phyloP scores from a whole-genome alignment of 2,888 invertebrate species.

The Drosophila quasianomalipes region DNA sequence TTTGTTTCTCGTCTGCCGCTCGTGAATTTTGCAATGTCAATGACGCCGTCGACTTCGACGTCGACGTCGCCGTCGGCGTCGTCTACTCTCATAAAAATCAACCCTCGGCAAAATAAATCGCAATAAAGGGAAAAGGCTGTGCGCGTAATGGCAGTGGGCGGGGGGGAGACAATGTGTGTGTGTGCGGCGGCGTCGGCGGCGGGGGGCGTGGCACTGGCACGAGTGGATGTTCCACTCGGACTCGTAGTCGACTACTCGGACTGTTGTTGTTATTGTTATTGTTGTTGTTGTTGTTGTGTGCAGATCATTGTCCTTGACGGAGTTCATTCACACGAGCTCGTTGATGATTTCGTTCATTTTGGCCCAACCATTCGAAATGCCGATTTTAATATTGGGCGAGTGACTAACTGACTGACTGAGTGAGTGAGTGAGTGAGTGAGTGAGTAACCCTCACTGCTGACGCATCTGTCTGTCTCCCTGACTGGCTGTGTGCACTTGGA shows the following conservation, averaged over 20 bases:
- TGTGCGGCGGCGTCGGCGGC: constrained; percentile 18
- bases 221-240: constrained; percentile 32
- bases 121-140: constrained; percentile 64
- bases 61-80: constrained; percentile 18
- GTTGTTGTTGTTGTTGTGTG: constrained; percentile 32
- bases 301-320: constrained; percentile 84
- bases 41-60: constrained; percentile 58
- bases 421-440: constrained; percentile 8
- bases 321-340: constrained; percentile 82
- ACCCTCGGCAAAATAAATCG: constrained; percentile 77
- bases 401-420: constrained; percentile 29
- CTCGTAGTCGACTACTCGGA: constrained; percentile 4
- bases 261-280: constrained; percentile 8
- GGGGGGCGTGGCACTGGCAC: constrained; percentile 54
- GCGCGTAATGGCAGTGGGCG: neutral
- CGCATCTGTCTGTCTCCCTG: constrained; percentile 7
- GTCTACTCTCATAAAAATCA: constrained; percentile 74
- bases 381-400: constrained; percentile 69
- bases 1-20: constrained; percentile 54
- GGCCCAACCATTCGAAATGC: constrained; percentile 62
- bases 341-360: constrained; percentile 62
- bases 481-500: constrained; percentile 24
- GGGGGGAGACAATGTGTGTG: neutral
- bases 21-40: constrained; percentile 76
- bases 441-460: constrained; percentile 47